phyloP scores from a whole-genome alignment of 2,113 vertebrate species.

The Chitala chitala region DNA sequence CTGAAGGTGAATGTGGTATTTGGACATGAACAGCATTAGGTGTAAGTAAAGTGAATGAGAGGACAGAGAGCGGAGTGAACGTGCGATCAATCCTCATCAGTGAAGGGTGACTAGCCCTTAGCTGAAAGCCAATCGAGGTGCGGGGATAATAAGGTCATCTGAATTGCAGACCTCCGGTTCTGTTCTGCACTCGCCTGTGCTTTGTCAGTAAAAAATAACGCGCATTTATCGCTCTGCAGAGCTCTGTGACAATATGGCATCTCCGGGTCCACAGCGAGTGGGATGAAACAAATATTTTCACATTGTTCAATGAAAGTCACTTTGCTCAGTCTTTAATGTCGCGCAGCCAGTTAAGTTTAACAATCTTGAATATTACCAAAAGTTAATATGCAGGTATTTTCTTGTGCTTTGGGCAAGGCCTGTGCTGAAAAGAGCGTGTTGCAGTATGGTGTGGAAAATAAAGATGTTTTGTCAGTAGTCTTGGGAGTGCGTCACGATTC shows the following conservation, averaged over 20 bases:
- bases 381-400: no score
- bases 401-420: not conserved
- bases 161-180: not conserved
- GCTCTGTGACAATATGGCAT: no score
- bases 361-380: no score
- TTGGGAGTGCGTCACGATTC: constrained; percentile 38
- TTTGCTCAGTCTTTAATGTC: no score
- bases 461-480: constrained; percentile 66
- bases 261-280: no score
- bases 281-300: no score
- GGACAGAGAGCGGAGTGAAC: not conserved
- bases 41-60: constrained; percentile 32
- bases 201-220: no score
- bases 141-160: constrained; percentile 15
- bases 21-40: constrained; percentile 31
- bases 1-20: constrained; percentile 48
- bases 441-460: constrained; percentile 53
- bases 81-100: constrained; percentile 37
- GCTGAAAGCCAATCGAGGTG: constrained; percentile 2
- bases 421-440: not conserved
- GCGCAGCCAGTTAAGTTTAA: no score
- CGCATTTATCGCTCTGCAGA: no score
- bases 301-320: no score
- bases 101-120: constrained; percentile 26
- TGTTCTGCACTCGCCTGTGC: no score